These are phyloP conservation scores for Psophia crepitans DNA, from an alignment of 2,113 vertebrate species.

Conservation along the genomic window DNA sequence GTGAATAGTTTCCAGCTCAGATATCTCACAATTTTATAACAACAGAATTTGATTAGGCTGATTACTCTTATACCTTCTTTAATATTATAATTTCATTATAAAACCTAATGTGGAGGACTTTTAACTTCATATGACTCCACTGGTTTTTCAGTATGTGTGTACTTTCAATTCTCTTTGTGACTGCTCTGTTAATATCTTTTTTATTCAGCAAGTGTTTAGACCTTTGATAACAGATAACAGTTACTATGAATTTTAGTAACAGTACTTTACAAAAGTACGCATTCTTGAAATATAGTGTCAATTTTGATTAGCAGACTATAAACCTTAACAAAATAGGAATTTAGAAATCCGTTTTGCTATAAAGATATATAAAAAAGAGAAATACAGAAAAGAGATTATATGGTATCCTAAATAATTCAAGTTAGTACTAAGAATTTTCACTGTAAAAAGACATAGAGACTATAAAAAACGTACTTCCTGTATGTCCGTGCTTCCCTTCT, in stretches of 20 bases:
- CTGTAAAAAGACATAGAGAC: not conserved
- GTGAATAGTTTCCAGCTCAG: constrained; percentile 31
- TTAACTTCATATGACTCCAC: not conserved
- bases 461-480: not conserved
- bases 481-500: not conserved
- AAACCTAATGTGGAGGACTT: not conserved
- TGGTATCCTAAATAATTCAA: not conserved
- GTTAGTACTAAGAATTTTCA: not conserved
- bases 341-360: not conserved
- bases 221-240: not conserved
- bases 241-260: not conserved
- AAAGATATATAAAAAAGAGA: not conserved
- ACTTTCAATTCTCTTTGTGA: not conserved
- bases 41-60: not conserved
- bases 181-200: not conserved
- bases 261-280: not conserved
- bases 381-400: not conserved
- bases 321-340: not conserved
- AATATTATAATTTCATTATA: not conserved
- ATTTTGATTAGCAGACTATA: not conserved
- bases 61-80: constrained; percentile 11
- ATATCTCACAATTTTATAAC: not conserved
- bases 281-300: not conserved
- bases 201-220: not conserved
- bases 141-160: not conserved